These are phyloP conservation scores for Phoebastria nigripes DNA, from an alignment of 2,797 vertebrate genomes.

Conservation along the genomic window DNA sequence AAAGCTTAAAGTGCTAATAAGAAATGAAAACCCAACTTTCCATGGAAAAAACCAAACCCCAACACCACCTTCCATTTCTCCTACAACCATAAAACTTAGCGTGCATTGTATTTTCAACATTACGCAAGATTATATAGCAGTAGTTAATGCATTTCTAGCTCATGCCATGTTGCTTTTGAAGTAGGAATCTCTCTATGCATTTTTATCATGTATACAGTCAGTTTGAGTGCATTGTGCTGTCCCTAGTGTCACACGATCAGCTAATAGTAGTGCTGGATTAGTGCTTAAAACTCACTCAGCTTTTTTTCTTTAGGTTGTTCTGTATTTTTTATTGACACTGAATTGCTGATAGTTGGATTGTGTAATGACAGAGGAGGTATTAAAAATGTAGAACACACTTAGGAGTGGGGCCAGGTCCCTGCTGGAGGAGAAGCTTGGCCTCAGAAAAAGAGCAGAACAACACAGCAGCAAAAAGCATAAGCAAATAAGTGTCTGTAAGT, in stretches of 20 bases:
- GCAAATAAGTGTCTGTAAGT: background rate
- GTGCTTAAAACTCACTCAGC: background rate
- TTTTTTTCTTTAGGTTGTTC: background rate
- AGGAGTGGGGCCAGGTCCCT: background rate
- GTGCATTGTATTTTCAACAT: fast-evolving
- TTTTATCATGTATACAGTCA: background rate
- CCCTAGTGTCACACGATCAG: background rate
- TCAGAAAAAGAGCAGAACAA: background rate
- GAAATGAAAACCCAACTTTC: background rate
- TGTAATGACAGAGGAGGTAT: background rate
- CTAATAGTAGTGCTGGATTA: background rate
- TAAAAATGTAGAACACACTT: background rate
- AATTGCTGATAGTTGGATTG: background rate
- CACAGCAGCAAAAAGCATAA: background rate
- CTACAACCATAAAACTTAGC: background rate
- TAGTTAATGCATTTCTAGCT: background rate
- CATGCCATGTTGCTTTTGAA: fast-evolving
- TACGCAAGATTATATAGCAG: background rate
- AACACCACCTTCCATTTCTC: background rate
- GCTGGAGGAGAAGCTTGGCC: background rate
- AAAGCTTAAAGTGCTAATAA: background rate
- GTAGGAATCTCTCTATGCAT: background rate
- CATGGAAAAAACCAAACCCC: fast-evolving
- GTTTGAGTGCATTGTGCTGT: background rate
- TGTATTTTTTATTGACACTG: background rate